Evolutionary conservation across 2,113 vertebrate genomes (phyloP).

Genomic region (Collichthys lucidus): DNA sequence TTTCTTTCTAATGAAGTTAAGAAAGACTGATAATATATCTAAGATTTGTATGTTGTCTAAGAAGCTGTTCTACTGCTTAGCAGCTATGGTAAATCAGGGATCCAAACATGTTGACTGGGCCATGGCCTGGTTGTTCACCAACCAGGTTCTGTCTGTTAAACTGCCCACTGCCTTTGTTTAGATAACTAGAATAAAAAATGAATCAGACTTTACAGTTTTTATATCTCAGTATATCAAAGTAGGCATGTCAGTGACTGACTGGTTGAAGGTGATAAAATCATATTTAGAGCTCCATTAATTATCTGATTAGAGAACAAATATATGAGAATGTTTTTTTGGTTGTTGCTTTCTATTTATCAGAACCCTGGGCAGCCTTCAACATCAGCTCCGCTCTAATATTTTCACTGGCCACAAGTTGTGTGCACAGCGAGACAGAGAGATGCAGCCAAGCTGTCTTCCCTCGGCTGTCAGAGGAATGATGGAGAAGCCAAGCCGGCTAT

Average conservation of each 20-base stretch:
- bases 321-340: not conserved
- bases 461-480: conserved; percentile 71
- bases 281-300: not conserved
- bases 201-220: too few relatives aligned
- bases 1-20: not conserved
- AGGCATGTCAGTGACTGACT: not conserved
- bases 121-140: not conserved
- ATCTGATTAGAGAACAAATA: not conserved
- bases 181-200: not conserved
- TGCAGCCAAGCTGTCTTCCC: conserved; percentile 68
- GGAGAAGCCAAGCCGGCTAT: conserved; percentile 75
- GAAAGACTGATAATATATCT: not conserved
- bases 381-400: conserved; percentile 25
- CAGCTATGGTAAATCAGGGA: not conserved
- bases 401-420: conserved; percentile 49
- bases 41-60: not conserved
- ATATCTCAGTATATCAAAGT: not conserved
- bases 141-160: not conserved
- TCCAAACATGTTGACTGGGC: not conserved
- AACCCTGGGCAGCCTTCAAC: not conserved
- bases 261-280: not conserved
- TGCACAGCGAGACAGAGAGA: conserved; percentile 46
- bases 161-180: not conserved
- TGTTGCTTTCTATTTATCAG: not conserved
- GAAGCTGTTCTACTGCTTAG: not conserved